Evolutionary conservation across 23 tunicate species (phyloP).

Genomic region (Ascidia mentula): DNA sequence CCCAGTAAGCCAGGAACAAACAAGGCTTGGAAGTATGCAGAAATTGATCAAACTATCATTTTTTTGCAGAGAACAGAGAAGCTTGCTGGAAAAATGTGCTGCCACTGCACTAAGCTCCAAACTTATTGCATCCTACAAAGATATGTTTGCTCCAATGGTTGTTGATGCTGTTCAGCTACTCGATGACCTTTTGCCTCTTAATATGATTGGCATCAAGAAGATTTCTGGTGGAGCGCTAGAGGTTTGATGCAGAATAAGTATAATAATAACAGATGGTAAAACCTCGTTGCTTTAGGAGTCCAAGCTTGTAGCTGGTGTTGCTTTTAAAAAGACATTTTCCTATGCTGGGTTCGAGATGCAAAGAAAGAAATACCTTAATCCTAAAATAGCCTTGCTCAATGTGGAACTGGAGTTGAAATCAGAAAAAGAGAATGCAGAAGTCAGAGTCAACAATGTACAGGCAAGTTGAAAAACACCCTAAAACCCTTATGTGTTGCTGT

Average conservation of each 20-base stretch:
- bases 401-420: conserved; percentile 97
- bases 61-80: conserved; percentile 62
- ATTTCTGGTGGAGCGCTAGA: conserved; percentile 96
- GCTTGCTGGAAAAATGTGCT: conserved; percentile 85
- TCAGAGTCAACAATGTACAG: conserved; percentile 86
- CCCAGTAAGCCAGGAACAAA: conserved; percentile 9
- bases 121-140: conserved; percentile 88
- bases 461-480: no score
- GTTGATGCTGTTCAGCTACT: conserved; percentile 87
- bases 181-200: conserved; percentile 92
- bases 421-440: conserved; percentile 98
- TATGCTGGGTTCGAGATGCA: conserved; percentile 99
- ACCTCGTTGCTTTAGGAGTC: conserved; percentile 52
- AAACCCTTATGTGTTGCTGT: no score
- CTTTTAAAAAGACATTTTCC: conserved; percentile 95
- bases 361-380: conserved; percentile 84
- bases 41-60: neutral
- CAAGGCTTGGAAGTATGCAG: neutral
- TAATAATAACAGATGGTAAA: no score
- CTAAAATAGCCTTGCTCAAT: conserved; percentile 89
- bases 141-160: conserved; percentile 96
- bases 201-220: conserved; percentile 98
- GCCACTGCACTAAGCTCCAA: conserved; percentile 92
- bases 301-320: conserved; percentile 93
- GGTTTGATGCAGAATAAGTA: no score